Conservation (phyloP, 1,140 invertebrate genomes). For the Drosophila ohnishii region DNA sequence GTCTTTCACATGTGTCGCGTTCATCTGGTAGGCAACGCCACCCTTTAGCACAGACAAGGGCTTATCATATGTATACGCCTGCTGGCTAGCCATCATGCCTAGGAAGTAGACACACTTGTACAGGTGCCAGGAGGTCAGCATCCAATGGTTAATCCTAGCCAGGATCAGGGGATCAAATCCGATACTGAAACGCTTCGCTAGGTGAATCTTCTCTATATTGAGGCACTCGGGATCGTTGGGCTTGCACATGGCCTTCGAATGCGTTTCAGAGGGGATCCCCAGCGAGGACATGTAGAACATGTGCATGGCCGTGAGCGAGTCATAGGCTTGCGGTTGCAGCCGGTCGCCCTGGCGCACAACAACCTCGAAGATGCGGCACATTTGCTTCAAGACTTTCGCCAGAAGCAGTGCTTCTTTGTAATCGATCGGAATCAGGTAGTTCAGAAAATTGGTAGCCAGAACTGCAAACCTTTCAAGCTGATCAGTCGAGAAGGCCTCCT, state of each 20-base stretch:
- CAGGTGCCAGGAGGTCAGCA: constrained; percentile 20
- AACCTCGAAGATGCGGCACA: neutral
- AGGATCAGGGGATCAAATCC: constrained; percentile 16
- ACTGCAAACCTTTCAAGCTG: constrained; percentile 29
- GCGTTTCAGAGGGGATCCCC: neutral
- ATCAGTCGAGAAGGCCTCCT: neutral
- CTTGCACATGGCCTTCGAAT: constrained; percentile 28
- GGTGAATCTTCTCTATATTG: neutral
- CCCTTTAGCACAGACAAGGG: neutral
- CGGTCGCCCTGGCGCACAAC: neutral
- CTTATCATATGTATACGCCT: constrained; percentile 12
- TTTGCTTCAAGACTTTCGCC: neutral
- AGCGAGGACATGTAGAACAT: constrained; percentile 15
- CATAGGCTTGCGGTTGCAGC: constrained; percentile 24
- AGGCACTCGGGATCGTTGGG: neutral
- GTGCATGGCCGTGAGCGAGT: constrained; percentile 12
- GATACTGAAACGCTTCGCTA: neutral
- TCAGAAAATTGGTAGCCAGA: neutral
- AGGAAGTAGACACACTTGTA: constrained; percentile 31
- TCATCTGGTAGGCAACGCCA: constrained; percentile 37
- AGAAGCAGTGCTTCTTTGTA: neutral
- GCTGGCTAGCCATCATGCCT: constrained; percentile 19
- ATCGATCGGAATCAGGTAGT: neutral
- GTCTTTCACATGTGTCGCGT: neutral
- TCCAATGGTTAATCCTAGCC: constrained; percentile 25